Evolutionary conservation across 2,888 invertebrate species (phyloP).

Genomic region (Epirrita christyi): DNA sequence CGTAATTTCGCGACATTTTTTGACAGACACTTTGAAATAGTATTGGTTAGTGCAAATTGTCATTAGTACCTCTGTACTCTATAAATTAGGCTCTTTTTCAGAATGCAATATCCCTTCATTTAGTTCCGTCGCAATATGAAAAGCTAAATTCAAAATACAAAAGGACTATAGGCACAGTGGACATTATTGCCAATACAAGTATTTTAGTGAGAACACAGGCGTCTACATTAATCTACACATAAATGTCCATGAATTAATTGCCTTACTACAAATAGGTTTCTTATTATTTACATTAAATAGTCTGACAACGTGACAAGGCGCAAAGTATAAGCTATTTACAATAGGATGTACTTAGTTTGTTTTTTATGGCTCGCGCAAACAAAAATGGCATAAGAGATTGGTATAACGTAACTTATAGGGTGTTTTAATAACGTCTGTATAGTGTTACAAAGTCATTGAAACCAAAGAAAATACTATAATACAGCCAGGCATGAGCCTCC

Average conservation of each 20-base stretch:
- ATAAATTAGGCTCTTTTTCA: too few species aligned
- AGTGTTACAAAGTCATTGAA: too few species aligned
- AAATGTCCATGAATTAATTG: constrained; percentile 8
- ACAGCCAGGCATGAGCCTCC: too few species aligned
- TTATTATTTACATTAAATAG: background rate
- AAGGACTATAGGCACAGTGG: background rate
- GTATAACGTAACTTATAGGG: too few species aligned
- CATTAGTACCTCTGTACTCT: too few species aligned
- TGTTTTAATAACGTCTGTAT: too few species aligned
- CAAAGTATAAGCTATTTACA: background rate
- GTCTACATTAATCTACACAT: background rate
- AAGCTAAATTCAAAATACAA: background rate
- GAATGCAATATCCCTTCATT: background rate
- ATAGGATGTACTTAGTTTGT: background rate
- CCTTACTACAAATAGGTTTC: background rate
- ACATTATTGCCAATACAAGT: background rate
- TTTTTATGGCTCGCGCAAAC: too few species aligned
- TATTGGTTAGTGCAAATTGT: too few species aligned
- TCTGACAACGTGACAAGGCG: constrained; percentile 1
- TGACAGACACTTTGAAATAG: too few species aligned
- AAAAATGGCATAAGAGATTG: too few species aligned
- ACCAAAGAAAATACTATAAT: too few species aligned
- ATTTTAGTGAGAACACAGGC: background rate
- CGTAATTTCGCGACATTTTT: too few species aligned
- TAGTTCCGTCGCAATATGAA: background rate